These are phyloP conservation scores for Acrocera orbiculus DNA, from an alignment of 2,888 invertebrate species.

Conservation along the genomic window DNA sequence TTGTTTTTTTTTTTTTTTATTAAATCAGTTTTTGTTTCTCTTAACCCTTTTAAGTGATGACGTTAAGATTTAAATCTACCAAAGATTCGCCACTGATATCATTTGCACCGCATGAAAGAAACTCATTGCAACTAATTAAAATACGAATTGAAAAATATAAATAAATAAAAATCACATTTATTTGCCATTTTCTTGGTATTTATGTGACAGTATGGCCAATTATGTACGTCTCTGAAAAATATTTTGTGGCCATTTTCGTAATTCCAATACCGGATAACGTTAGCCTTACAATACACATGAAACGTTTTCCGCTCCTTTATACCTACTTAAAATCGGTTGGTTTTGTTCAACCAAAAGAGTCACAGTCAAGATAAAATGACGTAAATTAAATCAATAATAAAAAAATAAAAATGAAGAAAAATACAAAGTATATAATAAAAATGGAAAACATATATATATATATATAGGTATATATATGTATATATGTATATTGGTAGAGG, in stretches of 20 bases:
- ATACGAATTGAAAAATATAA: conserved; percentile 10
- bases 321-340: neutral
- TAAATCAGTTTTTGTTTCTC: too few relatives aligned
- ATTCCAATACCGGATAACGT: neutral
- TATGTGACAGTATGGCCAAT: conserved; percentile 8
- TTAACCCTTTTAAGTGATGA: too few relatives aligned
- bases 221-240: conserved; percentile 5
- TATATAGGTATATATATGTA: too few relatives aligned
- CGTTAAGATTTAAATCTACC: too few relatives aligned
- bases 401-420: too few relatives aligned
- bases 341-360: conserved; percentile 3
- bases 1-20: too few relatives aligned
- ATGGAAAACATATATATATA: too few relatives aligned
- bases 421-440: too few relatives aligned
- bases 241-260: conserved; percentile 4
- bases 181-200: conserved; percentile 6
- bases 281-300: neutral
- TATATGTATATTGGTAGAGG: too few relatives aligned
- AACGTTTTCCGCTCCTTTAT: neutral
- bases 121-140: conserved; percentile 10
- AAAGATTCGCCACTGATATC: conserved; percentile 1
- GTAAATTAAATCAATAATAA: conserved; percentile 5
- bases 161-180: conserved; percentile 9
- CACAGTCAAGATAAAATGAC: conserved; percentile 2
- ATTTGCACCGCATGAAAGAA: conserved; percentile 4